phyloP scores from a whole-genome alignment of 1,140 invertebrate genomes.

The Heliconius hewitsoni region DNA sequence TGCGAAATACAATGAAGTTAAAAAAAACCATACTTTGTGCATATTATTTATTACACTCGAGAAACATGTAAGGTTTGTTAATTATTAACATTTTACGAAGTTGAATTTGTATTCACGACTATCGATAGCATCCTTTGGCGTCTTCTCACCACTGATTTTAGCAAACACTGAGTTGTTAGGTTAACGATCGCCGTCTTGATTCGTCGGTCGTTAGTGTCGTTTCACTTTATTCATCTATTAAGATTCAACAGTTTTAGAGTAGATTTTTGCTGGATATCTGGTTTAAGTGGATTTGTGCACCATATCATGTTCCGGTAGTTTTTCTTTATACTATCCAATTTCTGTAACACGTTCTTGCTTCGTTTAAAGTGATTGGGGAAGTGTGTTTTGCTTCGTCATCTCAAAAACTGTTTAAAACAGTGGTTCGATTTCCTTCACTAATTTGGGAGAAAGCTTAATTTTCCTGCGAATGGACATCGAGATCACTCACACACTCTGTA shows the following conservation, averaged over 20 bases:
- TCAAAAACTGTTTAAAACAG: no score
- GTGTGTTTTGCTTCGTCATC: no score
- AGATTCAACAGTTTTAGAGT: background rate
- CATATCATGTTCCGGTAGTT: background rate
- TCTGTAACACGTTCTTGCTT: background rate
- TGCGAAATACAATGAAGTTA: background rate
- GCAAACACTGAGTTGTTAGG: background rate
- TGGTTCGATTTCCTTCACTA: no score
- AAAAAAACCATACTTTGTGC: background rate
- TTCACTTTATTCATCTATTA: background rate
- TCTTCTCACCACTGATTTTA: background rate
- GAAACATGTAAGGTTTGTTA: no score
- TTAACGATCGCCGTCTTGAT: constrained; percentile 2
- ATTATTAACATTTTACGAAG: no score
- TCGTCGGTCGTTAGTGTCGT: background rate
- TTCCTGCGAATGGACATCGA: no score
- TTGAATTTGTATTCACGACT: background rate
- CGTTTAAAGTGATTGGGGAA: no score
- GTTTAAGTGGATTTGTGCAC: background rate
- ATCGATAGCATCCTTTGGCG: background rate
- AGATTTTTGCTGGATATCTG: background rate
- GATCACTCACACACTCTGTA: no score
- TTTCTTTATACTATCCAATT: background rate
- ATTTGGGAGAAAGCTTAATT: no score
- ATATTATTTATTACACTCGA: no score